phyloP scores from a whole-genome alignment of 2,888 invertebrate species.

The Machimus rusticus region DNA sequence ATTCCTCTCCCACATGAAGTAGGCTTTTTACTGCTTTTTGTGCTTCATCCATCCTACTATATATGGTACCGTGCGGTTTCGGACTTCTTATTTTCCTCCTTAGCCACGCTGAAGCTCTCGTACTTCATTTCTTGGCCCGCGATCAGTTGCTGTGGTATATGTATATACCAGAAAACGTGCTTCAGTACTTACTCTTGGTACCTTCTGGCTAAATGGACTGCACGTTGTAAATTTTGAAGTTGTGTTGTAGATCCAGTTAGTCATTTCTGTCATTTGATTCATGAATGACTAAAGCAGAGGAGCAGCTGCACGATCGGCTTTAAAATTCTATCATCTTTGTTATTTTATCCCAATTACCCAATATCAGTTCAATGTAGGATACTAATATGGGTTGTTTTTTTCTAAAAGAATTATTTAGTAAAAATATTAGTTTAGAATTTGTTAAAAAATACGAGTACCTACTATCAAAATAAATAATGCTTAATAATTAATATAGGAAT shows the following conservation, averaged over 20 bases:
- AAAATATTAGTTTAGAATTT: neutral
- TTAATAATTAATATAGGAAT: no score
- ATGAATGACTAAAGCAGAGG: constrained; percentile 21
- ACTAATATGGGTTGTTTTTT: no score
- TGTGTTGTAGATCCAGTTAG: constrained; percentile 7
- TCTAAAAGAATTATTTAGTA: no score
- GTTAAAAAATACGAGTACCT: no score
- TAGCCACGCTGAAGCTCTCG: constrained; percentile 16
- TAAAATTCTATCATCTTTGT: neutral
- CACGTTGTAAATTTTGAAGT: constrained; percentile 27
- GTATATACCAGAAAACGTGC: constrained; percentile 20
- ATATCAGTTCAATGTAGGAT: neutral
- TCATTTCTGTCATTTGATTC: constrained; percentile 27
- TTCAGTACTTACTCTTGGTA: constrained; percentile 18
- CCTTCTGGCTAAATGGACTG: constrained; percentile 17
- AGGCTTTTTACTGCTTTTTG: neutral
- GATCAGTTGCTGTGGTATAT: constrained; percentile 17
- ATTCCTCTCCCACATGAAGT: constrained; percentile 32
- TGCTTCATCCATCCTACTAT: constrained; percentile 13
- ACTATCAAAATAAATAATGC: no score
- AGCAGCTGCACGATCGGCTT: neutral
- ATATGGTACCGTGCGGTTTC: neutral
- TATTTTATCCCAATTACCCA: neutral
- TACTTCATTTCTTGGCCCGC: constrained; percentile 31
- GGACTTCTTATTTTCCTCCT: constrained; percentile 19